phyloP scores from a whole-genome alignment of 1,140 invertebrate species.

The Drosophila bipectinata region DNA sequence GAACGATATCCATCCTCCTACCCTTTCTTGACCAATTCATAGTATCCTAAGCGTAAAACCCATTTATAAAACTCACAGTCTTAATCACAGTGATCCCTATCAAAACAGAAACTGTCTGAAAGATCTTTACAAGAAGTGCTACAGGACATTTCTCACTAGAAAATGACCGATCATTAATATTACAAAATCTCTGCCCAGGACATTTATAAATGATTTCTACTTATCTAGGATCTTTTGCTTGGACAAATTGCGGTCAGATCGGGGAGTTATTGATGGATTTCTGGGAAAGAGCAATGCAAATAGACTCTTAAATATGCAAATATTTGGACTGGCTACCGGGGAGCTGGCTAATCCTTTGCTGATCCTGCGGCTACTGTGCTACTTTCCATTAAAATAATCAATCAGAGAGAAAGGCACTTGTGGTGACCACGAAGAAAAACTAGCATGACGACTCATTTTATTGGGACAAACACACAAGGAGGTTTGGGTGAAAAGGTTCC shows the following conservation, averaged over 20 bases:
- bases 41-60: constrained; percentile 1
- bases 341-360: constrained; percentile 44
- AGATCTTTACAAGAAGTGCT: constrained; percentile 32
- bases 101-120: constrained; percentile 10
- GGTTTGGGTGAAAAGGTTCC: constrained; percentile 58
- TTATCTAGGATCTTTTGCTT: constrained; percentile 35
- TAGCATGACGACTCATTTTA: constrained; percentile 72
- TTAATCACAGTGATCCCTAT: constrained; percentile 43
- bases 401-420: constrained; percentile 63
- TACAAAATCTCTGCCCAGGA: constrained; percentile 50
- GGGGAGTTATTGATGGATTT: constrained; percentile 61
- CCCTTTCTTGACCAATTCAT: constrained; percentile 4
- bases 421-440: constrained; percentile 25
- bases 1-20: no score
- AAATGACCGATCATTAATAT: constrained; percentile 80
- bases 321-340: constrained; percentile 68
- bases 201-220: constrained; percentile 72
- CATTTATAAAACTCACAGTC: constrained; percentile 29
- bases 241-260: constrained; percentile 75
- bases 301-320: constrained; percentile 57
- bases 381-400: constrained; percentile 60
- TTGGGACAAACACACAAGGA: constrained; percentile 46
- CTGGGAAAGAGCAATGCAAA: constrained; percentile 52
- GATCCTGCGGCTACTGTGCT: constrained; percentile 71
- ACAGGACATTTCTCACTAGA: constrained; percentile 32